phyloP scores from a whole-genome alignment of 1,140 invertebrate species.

The Ceratosolen fusciceps region DNA sequence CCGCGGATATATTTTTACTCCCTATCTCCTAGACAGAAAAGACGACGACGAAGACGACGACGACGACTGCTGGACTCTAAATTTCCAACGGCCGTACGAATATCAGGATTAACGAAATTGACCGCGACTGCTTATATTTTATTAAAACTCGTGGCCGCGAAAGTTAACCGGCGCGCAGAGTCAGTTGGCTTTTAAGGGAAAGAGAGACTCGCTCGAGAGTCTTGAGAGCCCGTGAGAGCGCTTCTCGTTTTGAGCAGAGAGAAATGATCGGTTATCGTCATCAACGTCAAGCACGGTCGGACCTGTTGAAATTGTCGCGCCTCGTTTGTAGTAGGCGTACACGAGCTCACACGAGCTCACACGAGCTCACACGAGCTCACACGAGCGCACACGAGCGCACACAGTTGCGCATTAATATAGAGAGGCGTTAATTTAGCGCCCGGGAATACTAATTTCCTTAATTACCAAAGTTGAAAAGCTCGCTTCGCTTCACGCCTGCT shows the following conservation, averaged over 20 bases:
- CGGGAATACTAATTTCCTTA: conserved; percentile 48
- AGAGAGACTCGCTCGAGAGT: neutral
- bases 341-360: too few relatives aligned
- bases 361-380: too few relatives aligned
- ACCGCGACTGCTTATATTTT: too few relatives aligned
- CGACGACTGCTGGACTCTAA: neutral
- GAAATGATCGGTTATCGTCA: too few relatives aligned
- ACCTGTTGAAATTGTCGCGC: conserved; percentile 29
- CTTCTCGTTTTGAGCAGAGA: neutral
- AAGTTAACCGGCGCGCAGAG: neutral
- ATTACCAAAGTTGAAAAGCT: conserved; percentile 47
- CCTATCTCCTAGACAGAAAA: neutral
- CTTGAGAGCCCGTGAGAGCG: conserved; percentile 21
- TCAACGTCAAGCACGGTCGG: conserved; percentile 30
- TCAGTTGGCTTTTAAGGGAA: neutral
- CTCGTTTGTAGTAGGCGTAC: too few relatives aligned
- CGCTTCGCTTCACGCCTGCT: neutral
- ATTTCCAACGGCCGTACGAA: neutral
- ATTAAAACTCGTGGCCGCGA: neutral
- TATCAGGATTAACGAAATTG: neutral
- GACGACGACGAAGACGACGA: too few relatives aligned
- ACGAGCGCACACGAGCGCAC: too few relatives aligned
- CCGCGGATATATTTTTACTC: conserved; percentile 14
- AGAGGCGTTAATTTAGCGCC: conserved; percentile 36
- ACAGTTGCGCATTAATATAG: neutral